These are phyloP conservation scores for Agriopis marginaria DNA, from an alignment of 2,888 invertebrate genomes.

Conservation along the genomic window DNA sequence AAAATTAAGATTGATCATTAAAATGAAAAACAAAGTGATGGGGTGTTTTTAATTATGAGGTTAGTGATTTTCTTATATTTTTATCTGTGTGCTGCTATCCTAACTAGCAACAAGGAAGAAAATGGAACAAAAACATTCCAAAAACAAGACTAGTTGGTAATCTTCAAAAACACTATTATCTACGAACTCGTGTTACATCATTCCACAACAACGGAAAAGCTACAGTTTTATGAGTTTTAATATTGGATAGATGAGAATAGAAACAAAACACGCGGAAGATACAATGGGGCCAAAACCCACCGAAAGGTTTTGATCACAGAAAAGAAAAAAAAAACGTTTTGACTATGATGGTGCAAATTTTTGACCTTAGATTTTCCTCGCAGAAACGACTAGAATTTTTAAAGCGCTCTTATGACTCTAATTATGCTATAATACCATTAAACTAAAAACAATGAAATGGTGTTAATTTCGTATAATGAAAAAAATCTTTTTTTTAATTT, in stretches of 20 bases:
- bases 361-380: neutral
- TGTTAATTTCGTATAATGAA: no score
- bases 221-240: slow-evolving; percentile 35
- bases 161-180: slow-evolving; percentile 25
- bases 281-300: slow-evolving; percentile 23
- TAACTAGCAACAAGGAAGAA: slow-evolving; percentile 23
- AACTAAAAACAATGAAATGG: no score
- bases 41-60: neutral
- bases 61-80: neutral
- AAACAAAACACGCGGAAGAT: slow-evolving; percentile 30
- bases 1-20: no score
- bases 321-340: no score
- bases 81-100: neutral
- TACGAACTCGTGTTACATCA: slow-evolving; percentile 49
- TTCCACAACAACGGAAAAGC: slow-evolving; percentile 30
- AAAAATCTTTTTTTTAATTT: no score
- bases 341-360: neutral
- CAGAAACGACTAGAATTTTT: no score
- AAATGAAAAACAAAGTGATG: no score
- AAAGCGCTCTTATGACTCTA: no score
- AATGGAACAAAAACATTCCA: slow-evolving; percentile 17
- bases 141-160: slow-evolving; percentile 31
- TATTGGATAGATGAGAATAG: slow-evolving; percentile 34
- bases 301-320: neutral
- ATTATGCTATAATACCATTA: no score